phyloP scores from a whole-genome alignment of 1,140 invertebrate species.

The Pseudomyrmex sp. region DNA sequence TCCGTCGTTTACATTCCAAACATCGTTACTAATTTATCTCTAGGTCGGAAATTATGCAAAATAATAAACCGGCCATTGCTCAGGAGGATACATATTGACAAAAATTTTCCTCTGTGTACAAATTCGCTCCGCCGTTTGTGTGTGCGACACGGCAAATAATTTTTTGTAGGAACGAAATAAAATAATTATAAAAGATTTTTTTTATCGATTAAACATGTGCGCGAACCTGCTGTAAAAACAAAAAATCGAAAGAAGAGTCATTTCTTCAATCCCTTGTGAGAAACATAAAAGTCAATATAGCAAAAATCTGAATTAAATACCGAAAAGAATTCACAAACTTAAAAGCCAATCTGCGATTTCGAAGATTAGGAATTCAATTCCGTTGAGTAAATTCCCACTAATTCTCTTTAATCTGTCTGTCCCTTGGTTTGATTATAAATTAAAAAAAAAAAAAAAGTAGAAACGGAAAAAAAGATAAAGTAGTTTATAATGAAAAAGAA shows the following conservation, averaged over 20 bases:
- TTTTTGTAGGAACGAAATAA: no score
- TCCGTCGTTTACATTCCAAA: conserved; percentile 50
- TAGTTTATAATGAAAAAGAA: conserved; percentile 23
- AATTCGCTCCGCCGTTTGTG: conserved; percentile 8
- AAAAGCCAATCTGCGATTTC: conserved; percentile 13
- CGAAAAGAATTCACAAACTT: conserved; percentile 21
- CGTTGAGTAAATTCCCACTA: conserved; percentile 6
- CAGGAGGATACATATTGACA: conserved; percentile 26
- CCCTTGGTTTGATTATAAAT: conserved; percentile 31
- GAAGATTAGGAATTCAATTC: conserved; percentile 37
- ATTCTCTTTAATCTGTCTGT: conserved; percentile 46
- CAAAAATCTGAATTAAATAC: not conserved
- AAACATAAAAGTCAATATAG: not conserved
- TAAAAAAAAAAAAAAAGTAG: conserved; percentile 20
- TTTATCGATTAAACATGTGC: not conserved
- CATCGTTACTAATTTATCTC: conserved; percentile 57
- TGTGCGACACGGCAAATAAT: no score
- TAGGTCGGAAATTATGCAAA: conserved; percentile 45
- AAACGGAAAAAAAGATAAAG: conserved; percentile 26
- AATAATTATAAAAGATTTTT: not conserved
- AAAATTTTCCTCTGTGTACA: conserved; percentile 19
- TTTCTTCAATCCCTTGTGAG: conserved; percentile 9
- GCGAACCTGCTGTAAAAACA: not conserved
- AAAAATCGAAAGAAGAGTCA: not conserved
- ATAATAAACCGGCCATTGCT: conserved; percentile 44